Evolutionary conservation across 1,140 invertebrate genomes (phyloP), one percentile per base, ranked within the genome.

Genomic region (Megalonaias nervosa): DNA sequence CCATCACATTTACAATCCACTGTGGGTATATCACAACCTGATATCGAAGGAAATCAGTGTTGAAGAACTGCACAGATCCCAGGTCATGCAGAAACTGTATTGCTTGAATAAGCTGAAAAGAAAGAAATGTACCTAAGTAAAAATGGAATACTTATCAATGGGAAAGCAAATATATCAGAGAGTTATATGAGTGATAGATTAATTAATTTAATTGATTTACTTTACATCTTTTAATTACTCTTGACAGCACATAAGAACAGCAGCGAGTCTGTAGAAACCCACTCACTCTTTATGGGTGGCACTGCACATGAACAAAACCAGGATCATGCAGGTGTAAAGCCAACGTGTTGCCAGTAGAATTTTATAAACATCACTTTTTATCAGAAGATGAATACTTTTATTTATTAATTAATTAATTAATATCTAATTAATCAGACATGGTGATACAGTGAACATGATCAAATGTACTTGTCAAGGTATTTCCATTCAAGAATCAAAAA

Each of bases 1-100:
- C 85, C 88, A 91, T 89, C 26, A 89, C 88, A 79, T 91, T 88
- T 13, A 90, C 89, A 74, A 91, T 89, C 88, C 89, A 91, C 85
- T 91, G 90, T 16, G 90, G 89, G n/a, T 88, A 81, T 17, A 91
- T 89, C n/a, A 91, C 89, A 12, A 91, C 85, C 38, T 87, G 77
- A 21, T 83, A 75, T 58, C 84, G 79, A 57, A 91, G 80, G 56
- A 88, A 87, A 38, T 86, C 83, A 23, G 86, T 89, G 77, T 88
- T 84, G 79, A 91, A 91, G 80, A 90, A 89, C 84, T 90, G 89
- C 2, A 91, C 79, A 14, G 89, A 89, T 17, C 90, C 90, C 12
- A 91, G 81, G 70, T 90, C 87, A 82, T 90, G 88, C 15, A 91
- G 80, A 67, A 91, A 91, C 77, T 87, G 84, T 1, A 90, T 79